Evolutionary conservation across 2,797 vertebrate species (phyloP).

Genomic region (Eleutherodactylus coqui): DNA sequence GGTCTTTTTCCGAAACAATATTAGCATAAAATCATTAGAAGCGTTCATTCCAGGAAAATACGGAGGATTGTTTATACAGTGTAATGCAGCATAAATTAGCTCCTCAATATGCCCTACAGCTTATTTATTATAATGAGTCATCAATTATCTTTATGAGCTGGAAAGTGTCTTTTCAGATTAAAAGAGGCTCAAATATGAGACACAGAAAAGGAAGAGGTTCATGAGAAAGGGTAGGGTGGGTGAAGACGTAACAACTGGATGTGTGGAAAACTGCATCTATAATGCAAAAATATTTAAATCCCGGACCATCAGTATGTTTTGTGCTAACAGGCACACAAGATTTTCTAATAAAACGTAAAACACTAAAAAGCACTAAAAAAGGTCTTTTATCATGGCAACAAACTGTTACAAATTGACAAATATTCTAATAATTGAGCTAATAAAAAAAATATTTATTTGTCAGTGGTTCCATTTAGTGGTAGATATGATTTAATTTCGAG

Average conservation of each 20-base stretch:
- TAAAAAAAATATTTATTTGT: no score
- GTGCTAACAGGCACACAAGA: neutral
- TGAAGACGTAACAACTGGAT: neutral
- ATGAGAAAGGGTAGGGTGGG: neutral
- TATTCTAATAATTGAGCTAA: no score
- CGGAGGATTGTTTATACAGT: conserved; percentile 2
- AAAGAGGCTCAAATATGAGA: conserved; percentile 24
- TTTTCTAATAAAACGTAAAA: neutral
- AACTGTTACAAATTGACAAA: neutral
- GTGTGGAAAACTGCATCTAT: neutral
- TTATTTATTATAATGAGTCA: conserved; percentile 50
- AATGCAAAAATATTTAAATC: neutral
- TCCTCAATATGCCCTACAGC: conserved; percentile 50
- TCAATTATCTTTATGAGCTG: conserved; percentile 47
- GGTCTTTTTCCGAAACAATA: neutral
- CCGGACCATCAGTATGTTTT: no score
- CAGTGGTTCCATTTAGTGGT: no score
- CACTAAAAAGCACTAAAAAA: no score
- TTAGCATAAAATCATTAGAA: neutral
- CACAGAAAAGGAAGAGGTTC: neutral
- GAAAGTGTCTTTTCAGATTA: conserved; percentile 44
- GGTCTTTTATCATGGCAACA: neutral
- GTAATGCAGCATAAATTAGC: conserved; percentile 13
- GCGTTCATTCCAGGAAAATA: neutral
- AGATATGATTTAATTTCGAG: no score